phyloP scores from a whole-genome alignment of 1,140 invertebrate species.

The Conopomorpha cramerella region DNA sequence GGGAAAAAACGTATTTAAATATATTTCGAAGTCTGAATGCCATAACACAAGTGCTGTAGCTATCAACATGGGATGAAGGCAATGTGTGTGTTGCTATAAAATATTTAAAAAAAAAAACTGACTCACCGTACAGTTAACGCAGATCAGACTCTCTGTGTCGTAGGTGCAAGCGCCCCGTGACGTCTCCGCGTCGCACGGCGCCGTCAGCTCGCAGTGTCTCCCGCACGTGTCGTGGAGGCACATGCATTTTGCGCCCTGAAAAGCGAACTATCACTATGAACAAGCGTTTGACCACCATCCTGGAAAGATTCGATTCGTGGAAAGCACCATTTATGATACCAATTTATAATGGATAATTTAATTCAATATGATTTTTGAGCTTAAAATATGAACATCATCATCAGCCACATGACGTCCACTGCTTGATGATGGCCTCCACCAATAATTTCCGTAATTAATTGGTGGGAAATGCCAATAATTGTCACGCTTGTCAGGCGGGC shows the following conservation, averaged over 20 bases:
- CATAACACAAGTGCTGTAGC: not conserved
- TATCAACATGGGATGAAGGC: not conserved
- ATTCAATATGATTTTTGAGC: not conserved
- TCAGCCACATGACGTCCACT: not conserved
- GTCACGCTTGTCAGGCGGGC: no score
- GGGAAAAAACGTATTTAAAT: not conserved
- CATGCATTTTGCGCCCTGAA: conserved; percentile 77
- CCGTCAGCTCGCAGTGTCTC: conserved; percentile 76
- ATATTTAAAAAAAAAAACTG: not conserved
- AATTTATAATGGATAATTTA: not conserved
- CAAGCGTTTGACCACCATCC: no score
- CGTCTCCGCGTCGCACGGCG: conserved; percentile 82
- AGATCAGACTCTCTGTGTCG: conserved; percentile 86
- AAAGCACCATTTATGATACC: not conserved
- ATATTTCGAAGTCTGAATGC: not conserved
- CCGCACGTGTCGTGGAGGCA: conserved; percentile 92
- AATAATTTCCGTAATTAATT: no score
- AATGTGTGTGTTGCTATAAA: not conserved
- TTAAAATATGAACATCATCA: not conserved
- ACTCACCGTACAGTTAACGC: conserved; percentile 84
- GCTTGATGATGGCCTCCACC: no score
- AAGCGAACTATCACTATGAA: no score
- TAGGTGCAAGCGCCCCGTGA: conserved; percentile 89
- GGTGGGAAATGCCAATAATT: no score
- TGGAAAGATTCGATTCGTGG: not conserved